phyloP scores from a whole-genome alignment of 2,888 invertebrate species.

The Mactromeris polynyma region DNA sequence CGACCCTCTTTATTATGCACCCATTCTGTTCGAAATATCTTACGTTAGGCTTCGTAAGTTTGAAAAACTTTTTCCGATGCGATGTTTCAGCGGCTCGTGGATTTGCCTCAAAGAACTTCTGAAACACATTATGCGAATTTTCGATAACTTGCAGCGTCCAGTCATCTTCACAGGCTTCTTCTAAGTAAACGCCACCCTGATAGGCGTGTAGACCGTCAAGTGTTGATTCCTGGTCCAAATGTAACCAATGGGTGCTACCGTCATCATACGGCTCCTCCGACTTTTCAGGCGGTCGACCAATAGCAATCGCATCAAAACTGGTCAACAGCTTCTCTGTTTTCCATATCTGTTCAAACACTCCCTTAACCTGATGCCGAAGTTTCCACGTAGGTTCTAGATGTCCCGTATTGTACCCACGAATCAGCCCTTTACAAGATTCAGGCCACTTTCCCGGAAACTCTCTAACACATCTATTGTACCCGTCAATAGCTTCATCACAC shows the following conservation, averaged over 20 bases:
- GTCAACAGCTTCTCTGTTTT: conserved; percentile 77
- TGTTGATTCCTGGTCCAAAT: conserved; percentile 74
- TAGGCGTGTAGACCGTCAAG: conserved; percentile 76
- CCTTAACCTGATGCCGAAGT: conserved; percentile 68
- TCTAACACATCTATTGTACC: conserved; percentile 59
- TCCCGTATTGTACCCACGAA: conserved; percentile 72
- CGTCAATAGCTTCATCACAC: conserved; percentile 55
- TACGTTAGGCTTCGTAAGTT: conserved; percentile 56
- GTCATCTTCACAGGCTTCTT: conserved; percentile 74
- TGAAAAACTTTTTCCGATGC: conserved; percentile 56
- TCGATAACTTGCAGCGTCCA: conserved; percentile 74
- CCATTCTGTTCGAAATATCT: conserved; percentile 67
- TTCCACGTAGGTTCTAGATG: conserved; percentile 74
- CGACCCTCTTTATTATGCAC: conserved; percentile 68
- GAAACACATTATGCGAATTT: conserved; percentile 71
- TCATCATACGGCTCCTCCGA: conserved; percentile 55
- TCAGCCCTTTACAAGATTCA: conserved; percentile 57
- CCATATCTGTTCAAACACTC: conserved; percentile 75
- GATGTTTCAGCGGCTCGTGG: conserved; percentile 36
- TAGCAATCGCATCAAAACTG: conserved; percentile 76
- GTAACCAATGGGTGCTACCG: conserved; percentile 65
- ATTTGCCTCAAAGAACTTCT: conserved; percentile 62
- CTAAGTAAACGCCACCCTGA: conserved; percentile 79
- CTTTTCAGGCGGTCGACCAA: conserved; percentile 75
- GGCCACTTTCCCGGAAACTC: conserved; percentile 41